Evolutionary conservation across 2,888 invertebrate genomes (phyloP).

Genomic region (Nomada ferruginata): DNA sequence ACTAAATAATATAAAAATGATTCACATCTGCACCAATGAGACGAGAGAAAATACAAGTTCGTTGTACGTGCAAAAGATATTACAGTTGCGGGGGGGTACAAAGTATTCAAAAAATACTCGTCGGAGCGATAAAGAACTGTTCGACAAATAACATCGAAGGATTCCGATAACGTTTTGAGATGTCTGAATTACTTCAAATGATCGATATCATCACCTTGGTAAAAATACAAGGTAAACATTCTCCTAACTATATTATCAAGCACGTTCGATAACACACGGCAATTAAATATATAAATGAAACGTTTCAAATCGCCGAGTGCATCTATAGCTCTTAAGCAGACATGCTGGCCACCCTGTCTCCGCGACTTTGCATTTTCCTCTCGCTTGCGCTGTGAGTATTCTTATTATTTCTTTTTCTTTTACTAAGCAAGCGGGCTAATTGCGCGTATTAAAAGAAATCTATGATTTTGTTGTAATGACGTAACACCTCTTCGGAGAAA

Average conservation of each 20-base stretch:
- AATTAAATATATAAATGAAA: slow-evolving; percentile 10
- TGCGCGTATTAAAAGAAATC: neutral
- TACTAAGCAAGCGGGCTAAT: no score
- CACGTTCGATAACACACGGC: neutral
- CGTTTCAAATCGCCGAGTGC: neutral
- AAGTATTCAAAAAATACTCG: neutral
- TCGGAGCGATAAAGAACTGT: neutral
- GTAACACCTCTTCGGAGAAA: neutral
- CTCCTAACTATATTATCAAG: neutral
- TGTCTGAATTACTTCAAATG: neutral
- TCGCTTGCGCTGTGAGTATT: slow-evolving; percentile 32
- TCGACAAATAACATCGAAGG: neutral
- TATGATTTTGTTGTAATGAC: neutral
- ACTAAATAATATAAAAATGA: neutral
- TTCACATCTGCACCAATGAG: neutral
- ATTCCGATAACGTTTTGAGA: neutral
- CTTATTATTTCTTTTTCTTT: neutral
- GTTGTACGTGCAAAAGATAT: no score
- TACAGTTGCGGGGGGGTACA: no score
- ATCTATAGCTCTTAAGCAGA: neutral
- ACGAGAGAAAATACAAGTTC: neutral
- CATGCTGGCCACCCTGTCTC: slow-evolving; percentile 1
- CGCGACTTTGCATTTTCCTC: neutral
- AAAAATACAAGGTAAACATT: neutral
- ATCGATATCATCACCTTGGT: neutral